phyloP scores from a whole-genome alignment of 2,888 invertebrate genomes.

The Mechanitis mazaeus region DNA sequence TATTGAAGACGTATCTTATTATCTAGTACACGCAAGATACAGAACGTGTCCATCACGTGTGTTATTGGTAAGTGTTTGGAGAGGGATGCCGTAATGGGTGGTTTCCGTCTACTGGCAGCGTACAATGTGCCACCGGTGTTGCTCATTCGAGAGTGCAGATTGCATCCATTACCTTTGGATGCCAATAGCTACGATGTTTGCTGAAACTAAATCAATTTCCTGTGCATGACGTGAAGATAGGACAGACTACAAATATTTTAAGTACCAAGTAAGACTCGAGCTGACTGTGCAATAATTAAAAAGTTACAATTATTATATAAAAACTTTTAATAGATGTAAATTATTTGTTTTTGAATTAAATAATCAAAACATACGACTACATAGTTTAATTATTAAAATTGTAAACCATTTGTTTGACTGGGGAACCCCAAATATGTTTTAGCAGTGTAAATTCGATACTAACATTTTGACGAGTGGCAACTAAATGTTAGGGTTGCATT shows the following conservation, averaged over 20 bases:
- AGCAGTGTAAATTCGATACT: conserved; percentile 1
- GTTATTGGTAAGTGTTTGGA: conserved; percentile 40
- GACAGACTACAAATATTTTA: background rate
- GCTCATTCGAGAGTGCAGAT: conserved; percentile 42
- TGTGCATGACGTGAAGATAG: conserved; percentile 1
- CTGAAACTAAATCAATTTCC: conserved; percentile 9
- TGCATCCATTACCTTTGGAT: conserved; percentile 35
- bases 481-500: conserved; percentile 41
- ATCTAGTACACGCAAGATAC: background rate
- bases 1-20: too few relatives aligned
- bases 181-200: conserved; percentile 16
- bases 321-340: too few relatives aligned
- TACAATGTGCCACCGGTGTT: conserved; percentile 39
- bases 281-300: too few relatives aligned
- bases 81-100: conserved; percentile 39
- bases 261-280: too few relatives aligned
- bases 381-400: too few relatives aligned
- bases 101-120: conserved; percentile 42
- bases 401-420: background rate
- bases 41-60: conserved; percentile 21
- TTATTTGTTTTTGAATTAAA: too few relatives aligned
- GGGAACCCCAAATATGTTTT: background rate
- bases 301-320: too few relatives aligned
- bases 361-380: too few relatives aligned
- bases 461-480: background rate